Evolutionary conservation across 2,797 vertebrate species (phyloP), one percentile per base, ranked within the genome.

Genomic region (Oreonectes daqikongensis): DNA sequence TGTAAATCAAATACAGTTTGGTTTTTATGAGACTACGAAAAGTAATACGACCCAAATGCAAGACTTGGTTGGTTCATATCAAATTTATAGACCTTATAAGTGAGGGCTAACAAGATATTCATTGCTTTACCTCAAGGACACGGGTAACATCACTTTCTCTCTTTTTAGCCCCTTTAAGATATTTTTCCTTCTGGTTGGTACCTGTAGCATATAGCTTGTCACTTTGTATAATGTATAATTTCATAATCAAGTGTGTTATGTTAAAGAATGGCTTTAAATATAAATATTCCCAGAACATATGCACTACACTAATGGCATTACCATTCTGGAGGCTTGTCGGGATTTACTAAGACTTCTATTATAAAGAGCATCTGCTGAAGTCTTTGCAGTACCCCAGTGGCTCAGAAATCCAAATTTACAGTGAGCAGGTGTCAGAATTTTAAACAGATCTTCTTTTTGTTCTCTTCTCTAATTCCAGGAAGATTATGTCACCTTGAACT

Each of bases 401-500:
- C 89, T 91, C 86, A 89, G 90, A 91, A 92, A 91, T 90, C 89
- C 90, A 89, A 87, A 87, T 92, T 92, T 92, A 92, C 90, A 90
- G 89, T 86, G 5, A 87, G 89, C 88, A 92, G 90, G 91, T 92
- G 91, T 92, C 90, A 90, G 90, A 90, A 90, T 92, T 90, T 92
- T 91, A 91, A 91, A 89, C 90, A 91, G 88, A 87, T 86, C 89
- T 80, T 73, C 84, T 88, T 77, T 72, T 91, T 90, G 90, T 90
- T 89, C 85, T 83, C 81, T 86, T 89, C 91, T 89, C 88, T 89
- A 88, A 91, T 90, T 91, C 91, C 90, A 91, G 71, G 85, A 91
- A 91, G 90, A 90, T 87, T 67, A 40, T 75, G 88, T 90, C 84
- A 87, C 89, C 90, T 91, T 91, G 89, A 91, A 92, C 88, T 87